Evolutionary conservation across 2,797 vertebrate genomes (phyloP).

Genomic region (Coccyzus lansbergi): DNA sequence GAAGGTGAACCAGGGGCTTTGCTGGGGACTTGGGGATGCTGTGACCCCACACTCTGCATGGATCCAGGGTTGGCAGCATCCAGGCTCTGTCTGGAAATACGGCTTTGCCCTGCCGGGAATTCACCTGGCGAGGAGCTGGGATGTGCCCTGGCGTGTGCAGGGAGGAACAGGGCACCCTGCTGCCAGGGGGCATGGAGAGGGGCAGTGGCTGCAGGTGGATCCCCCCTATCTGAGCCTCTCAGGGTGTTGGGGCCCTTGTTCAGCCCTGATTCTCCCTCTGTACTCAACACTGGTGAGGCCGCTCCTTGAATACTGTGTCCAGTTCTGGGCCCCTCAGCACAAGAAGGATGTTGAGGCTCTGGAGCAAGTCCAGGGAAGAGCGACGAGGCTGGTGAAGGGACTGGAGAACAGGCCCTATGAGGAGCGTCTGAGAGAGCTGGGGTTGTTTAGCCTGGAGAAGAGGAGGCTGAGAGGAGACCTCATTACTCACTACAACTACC

Average conservation of each 20-base stretch:
- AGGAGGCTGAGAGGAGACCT: too few relatives aligned
- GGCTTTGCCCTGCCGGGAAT: not conserved
- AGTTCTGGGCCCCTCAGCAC: too few relatives aligned
- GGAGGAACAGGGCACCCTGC: not conserved
- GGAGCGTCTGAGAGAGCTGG: too few relatives aligned
- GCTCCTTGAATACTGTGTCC: too few relatives aligned
- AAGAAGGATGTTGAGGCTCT: too few relatives aligned
- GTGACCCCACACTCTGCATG: accelerated
- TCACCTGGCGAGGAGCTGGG: not conserved
- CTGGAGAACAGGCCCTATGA: too few relatives aligned
- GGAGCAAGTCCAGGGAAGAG: too few relatives aligned
- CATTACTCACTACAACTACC: too few relatives aligned
- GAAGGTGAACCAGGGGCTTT: not conserved
- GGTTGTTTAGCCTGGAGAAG: too few relatives aligned
- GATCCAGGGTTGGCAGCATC: accelerated
- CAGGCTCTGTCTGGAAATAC: accelerated
- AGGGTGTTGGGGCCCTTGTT: not conserved
- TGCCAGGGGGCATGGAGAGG: not conserved
- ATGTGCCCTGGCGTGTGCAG: accelerated
- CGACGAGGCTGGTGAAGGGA: too few relatives aligned
- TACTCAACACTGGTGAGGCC: too few relatives aligned
- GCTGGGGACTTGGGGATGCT: accelerated
- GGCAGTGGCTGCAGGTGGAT: not conserved
- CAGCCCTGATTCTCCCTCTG: too few relatives aligned
- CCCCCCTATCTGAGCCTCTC: accelerated